Evolutionary conservation across 2,113 vertebrate genomes (phyloP).

Genomic region (Leucosticte australis): DNA sequence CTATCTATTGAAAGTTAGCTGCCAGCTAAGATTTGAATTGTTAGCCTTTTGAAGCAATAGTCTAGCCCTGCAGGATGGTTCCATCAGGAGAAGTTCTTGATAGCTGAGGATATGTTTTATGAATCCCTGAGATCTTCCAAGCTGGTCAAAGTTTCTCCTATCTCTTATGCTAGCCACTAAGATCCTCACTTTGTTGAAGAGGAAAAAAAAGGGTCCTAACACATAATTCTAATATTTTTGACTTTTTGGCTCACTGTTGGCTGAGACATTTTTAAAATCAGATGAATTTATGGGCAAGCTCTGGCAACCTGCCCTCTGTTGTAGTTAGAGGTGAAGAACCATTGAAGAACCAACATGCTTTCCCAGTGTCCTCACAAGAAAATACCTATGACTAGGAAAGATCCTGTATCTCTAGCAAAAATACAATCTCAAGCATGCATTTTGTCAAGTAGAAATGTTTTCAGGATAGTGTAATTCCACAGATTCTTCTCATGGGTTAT

Average conservation of each 20-base stretch:
- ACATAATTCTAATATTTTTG: neutral
- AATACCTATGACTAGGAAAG: neutral
- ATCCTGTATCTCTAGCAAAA: neutral
- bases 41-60: neutral
- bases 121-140: neutral
- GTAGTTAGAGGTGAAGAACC: neutral
- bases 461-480: neutral
- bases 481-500: neutral
- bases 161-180: neutral
- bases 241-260: neutral
- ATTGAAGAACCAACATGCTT: rapidly evolving
- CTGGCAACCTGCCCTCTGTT: neutral
- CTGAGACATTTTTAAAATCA: neutral
- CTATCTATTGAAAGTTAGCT: neutral
- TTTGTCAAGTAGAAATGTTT: neutral
- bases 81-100: neutral
- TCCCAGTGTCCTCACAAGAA: neutral
- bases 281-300: neutral
- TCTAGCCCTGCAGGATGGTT: neutral
- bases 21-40: neutral
- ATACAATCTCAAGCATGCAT: rapidly evolving
- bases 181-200: neutral
- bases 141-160: neutral
- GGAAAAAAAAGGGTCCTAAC: neutral
- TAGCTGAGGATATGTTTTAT: neutral